Evolutionary conservation across 2,113 vertebrate genomes (phyloP).

Genomic region (Psammodynastes pulverulentus): DNA sequence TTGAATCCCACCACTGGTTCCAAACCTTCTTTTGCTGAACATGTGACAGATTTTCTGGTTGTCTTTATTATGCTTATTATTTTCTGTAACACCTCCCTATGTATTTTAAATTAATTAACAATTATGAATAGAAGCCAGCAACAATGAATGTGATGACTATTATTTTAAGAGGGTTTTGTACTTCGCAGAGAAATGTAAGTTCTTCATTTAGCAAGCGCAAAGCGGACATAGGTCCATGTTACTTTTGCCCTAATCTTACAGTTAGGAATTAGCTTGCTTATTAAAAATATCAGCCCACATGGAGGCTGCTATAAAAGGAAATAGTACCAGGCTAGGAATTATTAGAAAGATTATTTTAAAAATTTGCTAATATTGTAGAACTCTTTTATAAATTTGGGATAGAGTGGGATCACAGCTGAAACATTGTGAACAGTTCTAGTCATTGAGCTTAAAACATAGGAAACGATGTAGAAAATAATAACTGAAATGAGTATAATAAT

Average conservation of each 20-base stretch:
- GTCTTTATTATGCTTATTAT: not conserved
- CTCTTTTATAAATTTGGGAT: not conserved
- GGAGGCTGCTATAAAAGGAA: not conserved
- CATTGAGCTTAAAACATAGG: not conserved
- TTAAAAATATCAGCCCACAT: not conserved
- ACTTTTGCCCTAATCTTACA: not conserved
- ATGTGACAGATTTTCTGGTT: not conserved
- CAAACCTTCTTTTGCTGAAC: not conserved
- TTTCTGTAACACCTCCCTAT: not conserved
- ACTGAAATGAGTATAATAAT: not conserved
- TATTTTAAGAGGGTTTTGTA: not conserved
- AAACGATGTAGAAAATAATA: not conserved
- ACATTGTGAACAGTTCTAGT: not conserved
- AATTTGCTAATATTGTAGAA: not conserved
- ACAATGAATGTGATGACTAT: not conserved
- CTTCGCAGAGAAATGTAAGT: not conserved
- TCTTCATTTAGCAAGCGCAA: not conserved
- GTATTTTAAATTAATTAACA: not conserved
- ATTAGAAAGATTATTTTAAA: not conserved
- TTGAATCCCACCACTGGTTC: too few species aligned
- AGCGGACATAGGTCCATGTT: not conserved
- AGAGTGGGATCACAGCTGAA: not conserved
- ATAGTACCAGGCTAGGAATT: not conserved
- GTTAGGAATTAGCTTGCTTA: not conserved
- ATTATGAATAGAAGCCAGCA: not conserved